Evolutionary conservation across 2,113 vertebrate genomes (phyloP).

Genomic region (Megaceryle torquata): DNA sequence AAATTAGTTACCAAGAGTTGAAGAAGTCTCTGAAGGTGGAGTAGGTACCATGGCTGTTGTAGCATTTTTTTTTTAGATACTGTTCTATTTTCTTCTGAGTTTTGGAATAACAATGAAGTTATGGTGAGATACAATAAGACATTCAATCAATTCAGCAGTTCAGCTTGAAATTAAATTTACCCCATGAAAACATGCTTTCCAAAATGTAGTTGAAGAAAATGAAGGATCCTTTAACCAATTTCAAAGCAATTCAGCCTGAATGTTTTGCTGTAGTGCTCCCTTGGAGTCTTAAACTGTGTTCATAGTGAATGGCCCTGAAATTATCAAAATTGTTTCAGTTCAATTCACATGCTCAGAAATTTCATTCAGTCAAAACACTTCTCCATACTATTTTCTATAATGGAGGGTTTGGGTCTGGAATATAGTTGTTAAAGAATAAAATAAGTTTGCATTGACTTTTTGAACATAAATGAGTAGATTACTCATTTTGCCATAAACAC

Average conservation of each 20-base stretch:
- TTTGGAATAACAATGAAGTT: background rate
- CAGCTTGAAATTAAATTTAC: slow-evolving; percentile 31
- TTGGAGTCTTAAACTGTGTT: background rate
- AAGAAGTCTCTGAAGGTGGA: background rate
- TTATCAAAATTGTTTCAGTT: slow-evolving; percentile 29
- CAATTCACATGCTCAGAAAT: slow-evolving; percentile 16
- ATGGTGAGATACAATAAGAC: background rate
- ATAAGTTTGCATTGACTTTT: background rate
- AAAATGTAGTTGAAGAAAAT: slow-evolving; percentile 17
- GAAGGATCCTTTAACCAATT: slow-evolving; percentile 20
- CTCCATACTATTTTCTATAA: background rate
- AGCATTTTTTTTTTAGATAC: background rate
- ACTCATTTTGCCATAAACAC: background rate
- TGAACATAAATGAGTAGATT: background rate
- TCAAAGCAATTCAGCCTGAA: background rate
- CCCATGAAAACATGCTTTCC: background rate
- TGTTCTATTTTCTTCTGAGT: background rate
- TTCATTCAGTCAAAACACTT: background rate
- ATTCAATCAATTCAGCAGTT: slow-evolving; percentile 24
- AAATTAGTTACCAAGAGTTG: background rate
- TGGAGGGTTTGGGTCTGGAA: background rate
- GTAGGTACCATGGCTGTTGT: background rate
- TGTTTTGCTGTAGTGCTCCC: background rate
- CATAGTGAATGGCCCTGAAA: slow-evolving; percentile 16
- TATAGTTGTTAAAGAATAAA: background rate